These are phyloP conservation scores for Mustela erminea DNA, from an alignment of 2,797 vertebrate genomes.

Conservation along the genomic window DNA sequence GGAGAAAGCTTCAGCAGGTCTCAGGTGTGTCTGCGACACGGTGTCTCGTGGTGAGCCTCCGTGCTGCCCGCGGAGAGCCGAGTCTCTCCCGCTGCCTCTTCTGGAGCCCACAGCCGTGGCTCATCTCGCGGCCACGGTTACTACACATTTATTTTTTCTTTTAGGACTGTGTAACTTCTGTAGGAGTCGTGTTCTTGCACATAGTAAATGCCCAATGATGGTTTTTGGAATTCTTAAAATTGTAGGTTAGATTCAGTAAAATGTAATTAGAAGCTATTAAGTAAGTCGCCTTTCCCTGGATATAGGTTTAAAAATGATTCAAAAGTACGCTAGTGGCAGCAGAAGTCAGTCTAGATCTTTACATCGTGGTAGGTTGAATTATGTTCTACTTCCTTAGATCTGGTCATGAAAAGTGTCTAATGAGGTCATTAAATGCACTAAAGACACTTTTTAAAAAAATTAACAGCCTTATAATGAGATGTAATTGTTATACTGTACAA, in stretches of 20 bases:
- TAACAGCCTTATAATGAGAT: background rate
- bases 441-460: background rate
- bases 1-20: no score
- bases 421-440: background rate
- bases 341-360: background rate
- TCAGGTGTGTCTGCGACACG: background rate
- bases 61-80: fast-evolving
- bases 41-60: no score
- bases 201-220: background rate
- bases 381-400: background rate
- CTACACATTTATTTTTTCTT: background rate
- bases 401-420: background rate
- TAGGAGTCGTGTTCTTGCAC: background rate
- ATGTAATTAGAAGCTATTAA: background rate
- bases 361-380: background rate
- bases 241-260: background rate
- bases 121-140: background rate
- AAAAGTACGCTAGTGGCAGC: background rate
- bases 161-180: background rate
- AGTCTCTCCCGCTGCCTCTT: background rate
- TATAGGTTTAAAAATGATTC: background rate
- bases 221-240: background rate
- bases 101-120: background rate
- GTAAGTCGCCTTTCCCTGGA: background rate
- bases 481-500: background rate